A percentile compares a stretch with the other conserved stretches of the same genome.
phyloP scores from a whole-genome alignment of 2,797 vertebrate genomes.

The Champsocephalus gunnari region DNA sequence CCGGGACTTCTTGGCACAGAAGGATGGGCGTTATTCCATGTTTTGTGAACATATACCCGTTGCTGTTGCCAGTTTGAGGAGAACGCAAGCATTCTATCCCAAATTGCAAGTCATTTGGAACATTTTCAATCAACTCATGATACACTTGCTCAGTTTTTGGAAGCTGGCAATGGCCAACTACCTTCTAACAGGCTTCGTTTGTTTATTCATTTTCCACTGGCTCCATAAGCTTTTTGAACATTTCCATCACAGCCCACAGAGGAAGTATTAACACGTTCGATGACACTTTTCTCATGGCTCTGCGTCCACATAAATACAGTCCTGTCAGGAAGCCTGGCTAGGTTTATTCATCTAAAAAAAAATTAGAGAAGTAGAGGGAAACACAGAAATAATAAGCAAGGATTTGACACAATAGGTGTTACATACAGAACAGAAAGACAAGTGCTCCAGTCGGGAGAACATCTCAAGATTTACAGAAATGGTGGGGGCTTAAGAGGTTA shows the following conservation, averaged over 20 bases:
- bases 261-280: constrained; percentile 57
- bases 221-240: constrained; percentile 56
- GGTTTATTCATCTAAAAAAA: constrained; percentile 20
- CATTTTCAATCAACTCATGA: constrained; percentile 50
- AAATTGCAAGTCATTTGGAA: constrained; percentile 54
- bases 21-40: constrained; percentile 31
- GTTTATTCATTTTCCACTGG: constrained; percentile 48
- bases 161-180: constrained; percentile 32
- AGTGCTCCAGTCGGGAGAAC: not conserved
- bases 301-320: constrained; percentile 42
- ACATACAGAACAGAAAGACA: constrained; percentile 19
- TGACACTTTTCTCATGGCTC: constrained; percentile 22
- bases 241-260: constrained; percentile 39
- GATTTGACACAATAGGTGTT: constrained; percentile 10
- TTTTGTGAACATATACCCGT: constrained; percentile 52
- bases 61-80: constrained; percentile 49
- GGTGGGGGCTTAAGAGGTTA: too few species aligned
- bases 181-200: constrained; percentile 49
- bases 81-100: constrained; percentile 47
- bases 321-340: constrained; percentile 27
- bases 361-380: not conserved
- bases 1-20: constrained; percentile 60
- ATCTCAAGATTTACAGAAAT: not conserved
- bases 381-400: constrained; percentile 17
- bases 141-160: constrained; percentile 39